Conservation (phyloP, 2,888 invertebrate species). For the Alsophila aescularia region DNA sequence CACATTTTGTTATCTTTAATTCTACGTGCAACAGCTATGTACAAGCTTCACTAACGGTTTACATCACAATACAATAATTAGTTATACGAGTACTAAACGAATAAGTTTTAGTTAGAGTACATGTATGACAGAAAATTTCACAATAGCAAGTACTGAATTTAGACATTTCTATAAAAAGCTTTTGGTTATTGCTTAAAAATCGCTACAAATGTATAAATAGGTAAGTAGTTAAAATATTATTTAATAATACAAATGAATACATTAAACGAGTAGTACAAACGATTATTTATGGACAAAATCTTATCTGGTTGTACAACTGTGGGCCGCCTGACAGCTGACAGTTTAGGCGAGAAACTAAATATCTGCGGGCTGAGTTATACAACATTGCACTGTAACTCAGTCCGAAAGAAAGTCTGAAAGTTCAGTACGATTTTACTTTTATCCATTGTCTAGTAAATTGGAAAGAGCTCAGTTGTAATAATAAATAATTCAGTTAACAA, state of each 20-base stretch:
- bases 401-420: no score
- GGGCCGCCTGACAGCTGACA: no score
- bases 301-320: no score
- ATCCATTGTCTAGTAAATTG: no score
- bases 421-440: no score
- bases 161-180: not conserved
- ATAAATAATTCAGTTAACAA: not conserved
- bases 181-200: not conserved
- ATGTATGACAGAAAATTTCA: not conserved
- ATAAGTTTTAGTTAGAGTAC: not conserved
- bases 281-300: no score
- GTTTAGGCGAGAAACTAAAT: no score
- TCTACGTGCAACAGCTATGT: slow-evolving; percentile 54
- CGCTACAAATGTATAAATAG: not conserved
- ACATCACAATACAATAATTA: slow-evolving; percentile 61
- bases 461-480: not conserved
- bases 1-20: slow-evolving; percentile 43
- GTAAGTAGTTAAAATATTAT: not conserved
- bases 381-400: no score
- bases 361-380: no score
- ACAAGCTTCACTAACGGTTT: slow-evolving; percentile 59
- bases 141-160: no score
- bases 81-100: slow-evolving; percentile 25
- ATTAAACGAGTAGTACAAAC: not conserved
- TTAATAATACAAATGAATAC: not conserved